Percentiles rank a stretch among this genome's conserved stretches.
phyloP scores from a whole-genome alignment of 1,140 invertebrate genomes.

The Polypedilum vanderplanki region DNA sequence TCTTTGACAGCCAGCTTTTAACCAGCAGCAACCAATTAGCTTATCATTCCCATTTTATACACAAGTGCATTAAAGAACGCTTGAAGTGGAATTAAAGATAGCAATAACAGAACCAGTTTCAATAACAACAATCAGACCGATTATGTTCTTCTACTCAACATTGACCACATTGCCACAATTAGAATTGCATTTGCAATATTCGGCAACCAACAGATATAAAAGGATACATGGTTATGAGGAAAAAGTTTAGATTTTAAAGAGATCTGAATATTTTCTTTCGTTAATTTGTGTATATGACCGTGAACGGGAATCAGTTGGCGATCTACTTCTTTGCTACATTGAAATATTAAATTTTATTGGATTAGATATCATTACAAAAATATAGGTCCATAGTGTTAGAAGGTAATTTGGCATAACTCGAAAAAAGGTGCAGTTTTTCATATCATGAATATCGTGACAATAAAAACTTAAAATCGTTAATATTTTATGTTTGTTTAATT shows the following conservation, averaged over 20 bases:
- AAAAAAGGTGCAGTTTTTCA: constrained; percentile 52
- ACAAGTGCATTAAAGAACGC: constrained; percentile 71
- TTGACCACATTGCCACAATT: constrained; percentile 67
- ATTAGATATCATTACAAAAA: constrained; percentile 66
- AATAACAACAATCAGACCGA: constrained; percentile 49
- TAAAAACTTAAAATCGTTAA: constrained; percentile 49
- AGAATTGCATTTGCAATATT: constrained; percentile 70
- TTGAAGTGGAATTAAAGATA: constrained; percentile 70
- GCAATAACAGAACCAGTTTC: constrained; percentile 81
- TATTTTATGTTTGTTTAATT: no score
- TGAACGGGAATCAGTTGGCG: constrained; percentile 51
- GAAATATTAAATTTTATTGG: constrained; percentile 63
- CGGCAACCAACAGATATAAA: constrained; percentile 74
- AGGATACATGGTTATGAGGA: constrained; percentile 65
- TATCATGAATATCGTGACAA: constrained; percentile 58
- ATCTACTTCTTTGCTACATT: constrained; percentile 57
- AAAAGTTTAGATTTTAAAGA: constrained; percentile 65
- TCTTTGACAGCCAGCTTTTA: constrained; percentile 37
- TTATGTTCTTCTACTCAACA: constrained; percentile 52
- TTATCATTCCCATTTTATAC: constrained; percentile 58
- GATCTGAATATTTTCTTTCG: constrained; percentile 64
- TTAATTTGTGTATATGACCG: constrained; percentile 59
- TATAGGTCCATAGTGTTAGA: constrained; percentile 65
- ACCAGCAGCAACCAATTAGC: constrained; percentile 32
- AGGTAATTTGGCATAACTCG: constrained; percentile 71